Base-by-base conservation (phyloP, 1,140 invertebrate genomes). In the Ganaspis sp. region DNA sequence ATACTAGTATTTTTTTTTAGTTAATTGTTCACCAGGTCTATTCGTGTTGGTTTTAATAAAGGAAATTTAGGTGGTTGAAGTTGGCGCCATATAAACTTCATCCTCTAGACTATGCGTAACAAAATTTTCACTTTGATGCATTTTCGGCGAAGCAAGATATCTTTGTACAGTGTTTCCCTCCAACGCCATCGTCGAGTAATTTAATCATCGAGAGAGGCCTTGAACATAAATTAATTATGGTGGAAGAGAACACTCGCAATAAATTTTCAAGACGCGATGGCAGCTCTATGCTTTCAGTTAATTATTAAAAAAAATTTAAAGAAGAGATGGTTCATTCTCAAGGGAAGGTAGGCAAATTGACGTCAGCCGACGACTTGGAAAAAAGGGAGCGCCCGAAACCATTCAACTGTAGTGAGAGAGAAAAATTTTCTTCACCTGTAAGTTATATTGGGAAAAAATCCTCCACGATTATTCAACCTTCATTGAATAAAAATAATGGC, bases 401-500 rank as follows among this genome's bases (percentile, higher is more conserved):
- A 45, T 6, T 17, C 4, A 42, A 11, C 9, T 37, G 45, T n/a
- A 49, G 8, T 37, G 23, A 70, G 42, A 69, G 15, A 11, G 23
- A 12, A 64, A 34, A 64, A 64, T 15, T 3, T 15, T 4, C 9
- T 64, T 26, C 9, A 23, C 42, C 5, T 49, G 45, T 17, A 49
- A 49, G 45, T 49, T 49, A 17, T 49, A 49, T 49, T 49, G n/a
- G 12, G 9, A 70, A 70, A 45, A 76, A 74, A 15, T 26, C 45
- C 19, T 45, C 49, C 38, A 34, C 72, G 79, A 85, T 85, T 85
- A 86, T 86, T 87, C 85, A 85, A 80, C 70, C 81, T 82, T 70
- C 82, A 83, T 85, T 82, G 79, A 80, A 78, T 84, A 76, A 81
- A 85, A 85, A 86, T 86, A 87, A 87, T 86, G 81, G 78, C 54